Conservation (phyloP, 2,797 vertebrate genomes). For the Rhynchotus rufescens region DNA sequence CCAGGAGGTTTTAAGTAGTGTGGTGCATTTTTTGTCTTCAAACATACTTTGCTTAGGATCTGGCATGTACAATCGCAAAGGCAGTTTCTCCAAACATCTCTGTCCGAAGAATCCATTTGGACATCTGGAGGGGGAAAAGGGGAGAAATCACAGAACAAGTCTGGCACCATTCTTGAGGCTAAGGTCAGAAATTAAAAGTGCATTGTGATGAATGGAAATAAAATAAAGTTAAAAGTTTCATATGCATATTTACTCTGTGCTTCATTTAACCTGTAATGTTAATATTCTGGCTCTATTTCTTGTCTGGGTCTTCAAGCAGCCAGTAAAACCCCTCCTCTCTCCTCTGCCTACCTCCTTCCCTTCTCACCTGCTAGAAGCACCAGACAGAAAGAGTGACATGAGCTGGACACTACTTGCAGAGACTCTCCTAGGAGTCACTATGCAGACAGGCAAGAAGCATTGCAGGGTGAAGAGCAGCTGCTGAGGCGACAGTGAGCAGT, state of each 20-base stretch:
- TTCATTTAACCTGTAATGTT: conserved; percentile 21
- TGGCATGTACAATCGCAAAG: conserved; percentile 95
- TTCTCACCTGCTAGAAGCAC: conserved; percentile 30
- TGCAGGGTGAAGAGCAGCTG: background rate
- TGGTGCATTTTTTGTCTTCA: conserved; percentile 86
- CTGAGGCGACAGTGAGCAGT: background rate
- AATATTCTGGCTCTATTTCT: conserved; percentile 15
- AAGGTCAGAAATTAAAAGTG: conserved; percentile 84
- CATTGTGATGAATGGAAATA: conserved; percentile 80
- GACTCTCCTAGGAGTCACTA: background rate
- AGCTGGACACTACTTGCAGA: background rate
- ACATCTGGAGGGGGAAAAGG: conserved; percentile 97
- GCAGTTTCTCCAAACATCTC: conserved; percentile 96
- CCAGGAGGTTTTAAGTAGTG: conserved; percentile 81
- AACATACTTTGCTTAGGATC: conserved; percentile 98
- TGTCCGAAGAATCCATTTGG: conserved; percentile 95
- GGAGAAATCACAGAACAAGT: conserved; percentile 90
- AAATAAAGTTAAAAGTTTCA: conserved; percentile 61
- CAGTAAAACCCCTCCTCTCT: conserved; percentile 22
- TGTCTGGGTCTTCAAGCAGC: background rate
- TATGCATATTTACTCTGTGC: background rate
- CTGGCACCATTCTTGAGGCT: conserved; percentile 83
- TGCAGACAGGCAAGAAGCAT: background rate
- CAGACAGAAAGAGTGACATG: conserved; percentile 1
- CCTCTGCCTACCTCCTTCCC: conserved; percentile 22